Percentiles rank a stretch among this genome's conserved stretches.
These are phyloP conservation scores for Aleiodes alternator DNA, from an alignment of 2,888 invertebrate species.

Conservation along the genomic window DNA sequence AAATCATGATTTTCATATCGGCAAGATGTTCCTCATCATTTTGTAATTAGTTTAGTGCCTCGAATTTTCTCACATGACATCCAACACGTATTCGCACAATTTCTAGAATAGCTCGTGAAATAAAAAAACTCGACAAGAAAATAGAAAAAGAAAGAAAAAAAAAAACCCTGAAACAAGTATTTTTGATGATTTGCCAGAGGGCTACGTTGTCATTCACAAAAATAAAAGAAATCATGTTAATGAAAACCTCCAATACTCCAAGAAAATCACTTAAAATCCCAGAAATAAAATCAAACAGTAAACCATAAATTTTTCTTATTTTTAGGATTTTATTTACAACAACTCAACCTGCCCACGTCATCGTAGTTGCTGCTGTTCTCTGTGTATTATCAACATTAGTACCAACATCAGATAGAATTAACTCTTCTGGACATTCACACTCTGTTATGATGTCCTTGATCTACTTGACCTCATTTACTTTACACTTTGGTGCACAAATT, in stretches of 20 bases:
- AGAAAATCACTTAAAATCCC: not conserved
- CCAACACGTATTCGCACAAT: not conserved
- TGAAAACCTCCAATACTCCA: not conserved
- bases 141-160: not conserved
- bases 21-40: not conserved
- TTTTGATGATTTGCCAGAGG: constrained; percentile 8
- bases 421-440: constrained; percentile 65
- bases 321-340: constrained; percentile 83
- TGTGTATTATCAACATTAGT: constrained; percentile 73
- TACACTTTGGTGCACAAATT: constrained; percentile 90
- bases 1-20: not conserved
- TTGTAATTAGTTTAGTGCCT: not conserved
- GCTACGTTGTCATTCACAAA: not conserved
- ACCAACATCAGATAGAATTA: constrained; percentile 60
- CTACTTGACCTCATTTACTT: constrained; percentile 87
- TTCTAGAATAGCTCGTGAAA: constrained; percentile 11
- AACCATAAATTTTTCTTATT: constrained; percentile 63
- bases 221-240: not conserved
- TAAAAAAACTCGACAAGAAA: not conserved
- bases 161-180: not conserved
- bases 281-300: not conserved
- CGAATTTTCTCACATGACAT: constrained; percentile 11
- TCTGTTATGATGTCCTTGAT: constrained; percentile 77
- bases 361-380: constrained; percentile 81
- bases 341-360: constrained; percentile 87